Base-by-base conservation (phyloP, 2,888 invertebrate species). In the Cremastobaeus sp. region DNA sequence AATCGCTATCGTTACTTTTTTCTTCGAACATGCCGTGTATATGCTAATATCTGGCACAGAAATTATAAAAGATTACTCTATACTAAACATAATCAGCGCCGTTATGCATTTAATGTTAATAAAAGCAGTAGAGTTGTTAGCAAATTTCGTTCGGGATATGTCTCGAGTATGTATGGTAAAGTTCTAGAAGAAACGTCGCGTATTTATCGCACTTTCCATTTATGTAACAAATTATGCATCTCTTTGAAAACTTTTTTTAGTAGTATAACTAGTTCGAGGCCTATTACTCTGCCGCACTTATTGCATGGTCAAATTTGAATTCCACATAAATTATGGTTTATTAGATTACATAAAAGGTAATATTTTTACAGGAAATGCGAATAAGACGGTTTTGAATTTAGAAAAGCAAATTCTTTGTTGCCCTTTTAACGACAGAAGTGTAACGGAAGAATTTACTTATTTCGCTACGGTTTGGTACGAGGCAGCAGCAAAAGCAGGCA, bases 191-290 rank as follows among this genome's bases (percentile, higher is more conserved):
- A n/a, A 45, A 35, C 37, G 39, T 14, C 15, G 37, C 14, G 18
- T 21, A 48, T 30, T 48, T 48, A 48, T 60, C 18, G 12, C 35
- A 37, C 47, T 60, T 48, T 48, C 59, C 28, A 48, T 60, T 59
- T 48, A 48, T 48, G 60, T 32, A 60, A 60, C 60, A 30, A 39
- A 47, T 59, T 60, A 60, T 48, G 37, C 39, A 60, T 25, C 30
- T 50, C 25, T 50, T 50, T 32, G 25, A 18, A 47, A 17, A 18
- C 47, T 30, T 32, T 18, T 47, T 47, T 47, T 32, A 28, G 17
- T 32, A 47, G 30, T 47, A 47, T 47, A 32, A 30, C 32, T 18
- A 47, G 12, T 47, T 32, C 32, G 17, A 15, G 12, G 30, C 15
- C 18, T 32, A 47, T 30, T 30, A 47, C 28, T 25, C 25, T 15